These are phyloP conservation scores for Antigone vipio DNA, from an alignment of 2,113 vertebrate genomes.

Conservation along the genomic window DNA sequence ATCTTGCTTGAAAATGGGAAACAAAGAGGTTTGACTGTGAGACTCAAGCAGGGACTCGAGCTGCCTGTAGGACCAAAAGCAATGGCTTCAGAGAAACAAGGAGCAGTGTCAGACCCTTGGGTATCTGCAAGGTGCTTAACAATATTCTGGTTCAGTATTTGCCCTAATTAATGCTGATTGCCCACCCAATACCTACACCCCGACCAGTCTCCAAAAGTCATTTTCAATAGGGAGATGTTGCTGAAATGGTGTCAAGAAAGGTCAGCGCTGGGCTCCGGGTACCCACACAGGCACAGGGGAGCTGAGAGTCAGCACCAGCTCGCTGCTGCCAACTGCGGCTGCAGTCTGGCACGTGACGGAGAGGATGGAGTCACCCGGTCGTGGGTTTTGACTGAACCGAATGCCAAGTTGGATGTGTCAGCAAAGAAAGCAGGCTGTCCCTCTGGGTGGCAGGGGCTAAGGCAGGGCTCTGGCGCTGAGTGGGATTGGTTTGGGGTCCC, in stretches of 20 bases:
- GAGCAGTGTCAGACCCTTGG: background rate
- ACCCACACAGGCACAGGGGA: background rate
- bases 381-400: fast-evolving
- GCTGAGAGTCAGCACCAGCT: background rate
- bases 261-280: background rate
- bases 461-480: background rate
- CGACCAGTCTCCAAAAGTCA: background rate
- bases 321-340: fast-evolving
- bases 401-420: background rate
- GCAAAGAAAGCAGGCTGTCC: background rate
- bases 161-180: background rate
- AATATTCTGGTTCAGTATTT: background rate
- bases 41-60: background rate
- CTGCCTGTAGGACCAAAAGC: background rate
- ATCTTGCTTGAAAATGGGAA: background rate
- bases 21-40: background rate
- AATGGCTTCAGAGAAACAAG: background rate
- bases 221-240: background rate
- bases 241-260: background rate
- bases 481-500: background rate
- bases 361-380: background rate
- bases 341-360: fast-evolving
- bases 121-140: background rate
- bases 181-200: background rate
- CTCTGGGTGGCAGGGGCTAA: background rate